Conservation (phyloP, 37 sponge, comb jelly and placozoan genomes). For the Beroe ovata region DNA sequence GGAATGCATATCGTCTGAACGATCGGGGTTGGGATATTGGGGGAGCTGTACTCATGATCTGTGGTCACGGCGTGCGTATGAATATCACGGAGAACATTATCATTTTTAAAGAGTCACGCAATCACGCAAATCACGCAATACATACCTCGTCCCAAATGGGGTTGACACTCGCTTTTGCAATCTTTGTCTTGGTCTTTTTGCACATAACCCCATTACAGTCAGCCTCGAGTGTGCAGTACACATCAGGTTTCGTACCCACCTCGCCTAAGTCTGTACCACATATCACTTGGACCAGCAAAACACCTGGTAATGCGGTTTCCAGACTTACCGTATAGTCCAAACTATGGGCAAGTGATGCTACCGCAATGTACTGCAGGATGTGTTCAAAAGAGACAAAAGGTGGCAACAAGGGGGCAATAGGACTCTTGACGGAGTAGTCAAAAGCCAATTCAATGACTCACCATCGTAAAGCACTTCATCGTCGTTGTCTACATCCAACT, state of each 20-base stretch:
- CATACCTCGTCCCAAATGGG: conserved; percentile 63
- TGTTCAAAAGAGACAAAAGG: background rate
- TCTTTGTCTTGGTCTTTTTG: conserved; percentile 59
- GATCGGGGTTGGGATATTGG: too few species aligned
- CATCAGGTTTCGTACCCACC: conserved; percentile 54
- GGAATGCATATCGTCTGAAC: conserved; percentile 43
- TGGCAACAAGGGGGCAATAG: too few species aligned
- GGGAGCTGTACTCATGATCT: too few species aligned
- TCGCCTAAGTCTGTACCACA: conserved; percentile 50
- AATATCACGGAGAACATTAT: too few species aligned
- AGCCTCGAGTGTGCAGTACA: conserved; percentile 57
- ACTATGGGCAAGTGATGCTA: too few species aligned
- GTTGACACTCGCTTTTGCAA: conserved; percentile 34
- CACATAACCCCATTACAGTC: conserved; percentile 52
- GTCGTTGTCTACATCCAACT: conserved; percentile 56
- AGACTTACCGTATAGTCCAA: too few species aligned
- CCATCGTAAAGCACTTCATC: conserved; percentile 59
- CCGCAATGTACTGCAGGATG: too few species aligned
- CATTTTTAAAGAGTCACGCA: too few species aligned
- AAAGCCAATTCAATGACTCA: too few species aligned
- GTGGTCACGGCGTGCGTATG: too few species aligned
- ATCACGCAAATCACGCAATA: too few species aligned
- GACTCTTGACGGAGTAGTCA: too few species aligned
- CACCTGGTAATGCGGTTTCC: background rate
- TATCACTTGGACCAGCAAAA: conserved; percentile 49